phyloP scores from a whole-genome alignment of 1,140 invertebrate genomes.

The Heliconius nattereri region DNA sequence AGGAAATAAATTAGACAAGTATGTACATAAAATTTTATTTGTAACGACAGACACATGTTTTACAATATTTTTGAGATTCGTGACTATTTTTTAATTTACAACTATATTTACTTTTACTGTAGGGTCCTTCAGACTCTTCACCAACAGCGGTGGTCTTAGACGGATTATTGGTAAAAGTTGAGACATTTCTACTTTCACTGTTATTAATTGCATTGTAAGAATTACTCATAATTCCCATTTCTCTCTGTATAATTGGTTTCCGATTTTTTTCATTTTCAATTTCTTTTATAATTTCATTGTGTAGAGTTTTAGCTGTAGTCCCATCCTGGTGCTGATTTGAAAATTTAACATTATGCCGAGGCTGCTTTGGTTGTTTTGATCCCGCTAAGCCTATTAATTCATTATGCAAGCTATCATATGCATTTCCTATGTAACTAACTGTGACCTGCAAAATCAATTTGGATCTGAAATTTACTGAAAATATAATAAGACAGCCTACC shows the following conservation, averaged over 20 bases:
- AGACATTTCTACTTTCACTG: constrained; percentile 33
- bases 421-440: constrained; percentile 49
- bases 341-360: not conserved
- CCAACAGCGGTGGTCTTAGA: constrained; percentile 41
- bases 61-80: not conserved
- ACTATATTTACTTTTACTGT: constrained; percentile 16
- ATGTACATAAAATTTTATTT: not conserved
- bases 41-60: not conserved
- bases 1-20: no score
- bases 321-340: not conserved
- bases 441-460: constrained; percentile 43
- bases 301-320: not conserved
- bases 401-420: constrained; percentile 54
- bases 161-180: constrained; percentile 49
- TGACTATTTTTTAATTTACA: not conserved
- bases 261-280: not conserved
- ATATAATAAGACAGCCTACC: not conserved
- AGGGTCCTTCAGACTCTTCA: not conserved
- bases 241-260: not conserved
- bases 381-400: constrained; percentile 34
- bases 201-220: not conserved
- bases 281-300: constrained; percentile 3
- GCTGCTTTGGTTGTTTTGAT: not conserved
- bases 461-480: not conserved
- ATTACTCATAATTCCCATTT: constrained; percentile 3